Conservation (phyloP, 64 coral and sea anemone genomes). For the Stichodactyla helianthus region DNA sequence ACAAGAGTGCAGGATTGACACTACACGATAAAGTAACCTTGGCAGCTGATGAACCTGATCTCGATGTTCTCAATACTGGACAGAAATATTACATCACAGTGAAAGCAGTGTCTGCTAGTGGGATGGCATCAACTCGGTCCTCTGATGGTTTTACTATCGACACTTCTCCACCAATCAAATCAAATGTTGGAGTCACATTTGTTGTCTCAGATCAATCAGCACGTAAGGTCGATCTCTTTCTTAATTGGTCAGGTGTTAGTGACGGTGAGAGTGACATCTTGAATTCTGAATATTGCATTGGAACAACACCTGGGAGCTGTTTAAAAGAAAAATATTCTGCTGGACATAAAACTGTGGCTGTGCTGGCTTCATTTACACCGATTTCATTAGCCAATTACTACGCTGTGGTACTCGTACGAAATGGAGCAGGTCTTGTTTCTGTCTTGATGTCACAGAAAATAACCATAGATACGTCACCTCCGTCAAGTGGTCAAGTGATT, state of each 20-base stretch:
- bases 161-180: constrained; percentile 44
- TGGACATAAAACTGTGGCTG: neutral
- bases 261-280: constrained; percentile 62
- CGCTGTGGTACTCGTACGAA: constrained; percentile 39
- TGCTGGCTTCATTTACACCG: constrained; percentile 6
- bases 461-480: constrained; percentile 55
- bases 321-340: neutral
- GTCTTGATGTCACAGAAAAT: constrained; percentile 55
- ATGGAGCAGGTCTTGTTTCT: constrained; percentile 53
- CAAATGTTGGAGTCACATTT: constrained; percentile 26
- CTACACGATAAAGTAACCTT: constrained; percentile 19
- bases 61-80: constrained; percentile 51
- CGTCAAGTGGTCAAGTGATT: constrained; percentile 58
- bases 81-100: constrained; percentile 60
- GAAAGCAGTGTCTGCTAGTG: constrained; percentile 15
- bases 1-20: constrained; percentile 28
- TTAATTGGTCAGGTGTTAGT: constrained; percentile 40
- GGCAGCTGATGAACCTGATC: constrained; percentile 28
- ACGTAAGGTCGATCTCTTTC: constrained; percentile 1
- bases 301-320: constrained; percentile 26
- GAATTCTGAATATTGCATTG: constrained; percentile 35
- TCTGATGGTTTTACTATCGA: constrained; percentile 62
- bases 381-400: constrained; percentile 16
- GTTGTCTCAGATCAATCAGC: constrained; percentile 31
- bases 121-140: too few relatives aligned